These are phyloP conservation scores for Macquaria australasica DNA, from an alignment of 2,113 vertebrate genomes.

Conservation along the genomic window DNA sequence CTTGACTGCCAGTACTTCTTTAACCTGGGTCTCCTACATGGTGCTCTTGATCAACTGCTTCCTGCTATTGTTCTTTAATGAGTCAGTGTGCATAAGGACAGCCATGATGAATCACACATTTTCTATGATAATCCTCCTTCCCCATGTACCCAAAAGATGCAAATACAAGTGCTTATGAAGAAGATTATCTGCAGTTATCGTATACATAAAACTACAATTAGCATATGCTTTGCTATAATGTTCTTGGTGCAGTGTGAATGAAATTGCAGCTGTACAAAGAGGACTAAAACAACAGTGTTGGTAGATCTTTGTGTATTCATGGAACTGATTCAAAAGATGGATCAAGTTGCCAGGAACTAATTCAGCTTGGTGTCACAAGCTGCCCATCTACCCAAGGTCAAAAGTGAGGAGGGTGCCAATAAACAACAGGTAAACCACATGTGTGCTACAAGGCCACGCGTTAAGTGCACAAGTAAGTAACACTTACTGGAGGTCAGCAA, in stretches of 20 bases:
- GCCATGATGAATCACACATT: constrained; percentile 19
- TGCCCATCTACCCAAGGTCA: constrained; percentile 21
- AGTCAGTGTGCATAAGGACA: background rate
- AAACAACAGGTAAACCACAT: background rate
- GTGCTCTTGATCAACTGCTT: background rate
- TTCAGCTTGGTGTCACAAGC: constrained; percentile 14
- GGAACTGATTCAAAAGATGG: constrained; percentile 19
- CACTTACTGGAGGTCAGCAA: background rate
- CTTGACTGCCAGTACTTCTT: background rate
- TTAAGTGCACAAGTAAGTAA: background rate
- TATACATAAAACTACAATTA: background rate
- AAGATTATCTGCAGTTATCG: background rate
- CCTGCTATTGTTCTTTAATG: constrained; percentile 1
- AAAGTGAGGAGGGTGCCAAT: background rate
- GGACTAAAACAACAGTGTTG: background rate
- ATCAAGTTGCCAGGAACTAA: constrained; percentile 12
- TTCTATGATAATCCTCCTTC: background rate
- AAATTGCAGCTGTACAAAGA: background rate
- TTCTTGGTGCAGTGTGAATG: background rate
- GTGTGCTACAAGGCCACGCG: background rate
- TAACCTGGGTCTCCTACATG: background rate
- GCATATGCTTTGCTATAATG: background rate
- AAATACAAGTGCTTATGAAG: background rate
- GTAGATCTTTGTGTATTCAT: constrained; percentile 15
- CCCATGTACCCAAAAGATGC: background rate